Percentiles rank a stretch among this genome's conserved stretches.
Evolutionary conservation across 2,888 invertebrate species (phyloP).

Genomic region (Ethmia dodecea): DNA sequence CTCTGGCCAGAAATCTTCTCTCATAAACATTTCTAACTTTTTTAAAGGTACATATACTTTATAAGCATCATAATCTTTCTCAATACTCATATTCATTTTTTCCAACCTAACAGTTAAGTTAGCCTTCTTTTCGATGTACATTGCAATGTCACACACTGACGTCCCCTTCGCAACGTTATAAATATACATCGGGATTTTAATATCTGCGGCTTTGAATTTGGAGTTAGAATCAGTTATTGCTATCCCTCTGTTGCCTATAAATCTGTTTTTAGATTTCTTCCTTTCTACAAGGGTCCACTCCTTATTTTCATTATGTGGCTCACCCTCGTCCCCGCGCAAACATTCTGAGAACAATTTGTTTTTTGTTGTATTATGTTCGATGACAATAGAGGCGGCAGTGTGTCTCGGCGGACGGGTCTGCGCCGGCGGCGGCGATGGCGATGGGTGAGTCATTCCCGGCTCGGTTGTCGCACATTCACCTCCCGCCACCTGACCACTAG

Average conservation of each 20-base stretch:
- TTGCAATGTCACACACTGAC: constrained; percentile 11
- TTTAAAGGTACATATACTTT: constrained; percentile 18
- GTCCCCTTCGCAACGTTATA: constrained; percentile 17
- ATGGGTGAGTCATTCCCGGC: no score
- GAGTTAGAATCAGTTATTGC: constrained; percentile 3
- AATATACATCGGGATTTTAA: constrained; percentile 16
- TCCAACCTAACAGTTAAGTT: constrained; percentile 10
- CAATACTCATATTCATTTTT: constrained; percentile 14
- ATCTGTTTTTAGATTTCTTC: constrained; percentile 12
- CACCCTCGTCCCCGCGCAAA: no score
- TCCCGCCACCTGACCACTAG: no score
- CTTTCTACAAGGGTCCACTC: constrained; percentile 12
- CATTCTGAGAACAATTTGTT: no score
- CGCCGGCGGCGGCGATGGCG: no score
- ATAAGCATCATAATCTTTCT: constrained; percentile 15
- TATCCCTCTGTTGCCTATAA: constrained; percentile 9
- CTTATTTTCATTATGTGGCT: constrained; percentile 3
- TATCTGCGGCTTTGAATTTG: constrained; percentile 21
- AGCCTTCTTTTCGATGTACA: constrained; percentile 15
- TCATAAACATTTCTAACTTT: constrained; percentile 15
- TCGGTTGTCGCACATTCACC: no score
- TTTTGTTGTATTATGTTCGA: no score
- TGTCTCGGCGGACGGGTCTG: no score
- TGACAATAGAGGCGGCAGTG: no score
- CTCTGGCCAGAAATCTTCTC: constrained; percentile 20